phyloP scores from a whole-genome alignment of 2,797 vertebrate species.

The Garrulus glandarius region DNA sequence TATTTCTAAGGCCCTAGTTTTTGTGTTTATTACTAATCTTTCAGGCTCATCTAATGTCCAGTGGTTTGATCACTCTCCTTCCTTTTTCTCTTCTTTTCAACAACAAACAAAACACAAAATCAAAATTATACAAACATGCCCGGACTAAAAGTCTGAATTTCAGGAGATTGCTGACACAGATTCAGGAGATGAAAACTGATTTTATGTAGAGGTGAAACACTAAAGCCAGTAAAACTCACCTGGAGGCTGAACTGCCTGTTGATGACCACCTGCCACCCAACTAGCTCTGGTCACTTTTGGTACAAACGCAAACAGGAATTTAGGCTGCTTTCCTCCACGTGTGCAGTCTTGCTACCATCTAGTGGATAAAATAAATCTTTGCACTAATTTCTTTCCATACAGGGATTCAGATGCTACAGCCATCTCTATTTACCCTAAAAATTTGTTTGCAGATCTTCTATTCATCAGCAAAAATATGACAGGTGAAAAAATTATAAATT shows the following conservation, averaged over 20 bases:
- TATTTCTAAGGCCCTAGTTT: background rate
- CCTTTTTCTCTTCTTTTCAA: background rate
- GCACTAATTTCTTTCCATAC: background rate
- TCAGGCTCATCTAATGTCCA: background rate
- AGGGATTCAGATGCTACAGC: rapidly evolving
- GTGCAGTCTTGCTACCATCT: conserved; percentile 58
- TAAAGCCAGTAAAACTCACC: background rate
- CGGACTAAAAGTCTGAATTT: background rate
- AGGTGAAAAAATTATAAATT: background rate
- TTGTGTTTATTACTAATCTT: background rate
- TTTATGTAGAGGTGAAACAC: background rate
- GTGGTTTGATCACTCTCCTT: rapidly evolving
- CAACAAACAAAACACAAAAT: background rate
- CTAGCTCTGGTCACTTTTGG: background rate
- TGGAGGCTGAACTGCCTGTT: background rate
- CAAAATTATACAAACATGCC: background rate
- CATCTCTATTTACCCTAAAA: rapidly evolving
- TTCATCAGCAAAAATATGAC: background rate
- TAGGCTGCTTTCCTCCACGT: background rate
- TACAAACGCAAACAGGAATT: background rate
- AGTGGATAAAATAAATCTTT: conserved; percentile 37
- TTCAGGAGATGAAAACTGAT: background rate
- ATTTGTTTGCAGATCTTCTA: background rate
- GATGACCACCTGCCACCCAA: background rate
- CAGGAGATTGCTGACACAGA: background rate